A percentile compares a stretch with the other conserved stretches of the same genome.
These are phyloP conservation scores for Brachylomia viminalis DNA, from an alignment of 2,888 invertebrate species.

Conservation along the genomic window DNA sequence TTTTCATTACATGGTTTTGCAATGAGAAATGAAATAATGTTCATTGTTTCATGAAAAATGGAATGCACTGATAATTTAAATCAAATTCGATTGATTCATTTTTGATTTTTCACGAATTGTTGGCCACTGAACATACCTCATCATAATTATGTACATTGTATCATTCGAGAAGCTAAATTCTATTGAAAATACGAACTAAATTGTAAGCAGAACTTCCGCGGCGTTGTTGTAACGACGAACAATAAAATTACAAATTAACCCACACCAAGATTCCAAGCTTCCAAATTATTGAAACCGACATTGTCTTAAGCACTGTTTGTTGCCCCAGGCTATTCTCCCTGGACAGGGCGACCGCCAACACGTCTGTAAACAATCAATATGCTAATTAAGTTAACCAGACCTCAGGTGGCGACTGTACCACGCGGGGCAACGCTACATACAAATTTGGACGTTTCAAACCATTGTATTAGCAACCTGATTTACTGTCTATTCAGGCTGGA, in stretches of 20 bases:
- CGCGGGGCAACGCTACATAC: slow-evolving; percentile 61
- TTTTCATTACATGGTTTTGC: slow-evolving; percentile 51
- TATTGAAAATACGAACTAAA: not conserved
- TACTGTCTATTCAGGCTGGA: slow-evolving; percentile 50
- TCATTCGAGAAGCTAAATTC: not conserved
- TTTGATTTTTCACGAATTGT: not conserved
- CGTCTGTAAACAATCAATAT: slow-evolving; percentile 85
- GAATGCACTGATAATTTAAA: not conserved
- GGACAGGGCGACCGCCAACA: slow-evolving; percentile 61
- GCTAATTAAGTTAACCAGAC: slow-evolving; percentile 79
- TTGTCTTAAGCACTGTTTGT: slow-evolving; percentile 55
- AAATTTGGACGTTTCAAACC: slow-evolving; percentile 62
- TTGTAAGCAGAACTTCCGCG: not conserved
- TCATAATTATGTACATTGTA: not conserved
- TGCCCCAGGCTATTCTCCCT: slow-evolving; percentile 49
- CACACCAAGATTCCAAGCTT: slow-evolving; percentile 5
- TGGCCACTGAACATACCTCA: not conserved
- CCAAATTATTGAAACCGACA: slow-evolving; percentile 43
- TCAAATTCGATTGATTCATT: not conserved
- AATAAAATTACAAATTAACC: slow-evolving; percentile 26
- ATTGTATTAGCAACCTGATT: slow-evolving; percentile 64
- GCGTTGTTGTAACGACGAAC: not conserved
- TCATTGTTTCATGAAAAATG: slow-evolving; percentile 17
- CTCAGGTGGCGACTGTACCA: slow-evolving; percentile 72
- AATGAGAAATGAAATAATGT: slow-evolving; percentile 28